Evolutionary conservation across 2,888 invertebrate species (phyloP), one percentile per base, ranked within the genome.

Genomic region (Zygothrica quintamaculata): DNA sequence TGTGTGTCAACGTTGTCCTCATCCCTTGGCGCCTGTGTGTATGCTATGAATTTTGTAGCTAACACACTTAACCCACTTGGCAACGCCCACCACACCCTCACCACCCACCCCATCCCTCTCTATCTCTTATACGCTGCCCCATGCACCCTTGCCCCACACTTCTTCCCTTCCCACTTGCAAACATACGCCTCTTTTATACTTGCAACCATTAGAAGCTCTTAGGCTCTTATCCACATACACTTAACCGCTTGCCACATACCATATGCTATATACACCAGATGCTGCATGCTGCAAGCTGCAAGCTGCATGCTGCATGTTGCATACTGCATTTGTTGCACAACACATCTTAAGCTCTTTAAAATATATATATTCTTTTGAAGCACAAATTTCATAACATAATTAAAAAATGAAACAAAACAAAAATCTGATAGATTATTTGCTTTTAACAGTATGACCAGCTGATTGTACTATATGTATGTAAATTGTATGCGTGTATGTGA

Each of bases 21-120:
- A 46, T 68, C 68, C 57, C 62, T 51, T 33, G 57, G 52, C 61
- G 71, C 57, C 69, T 58, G 31, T 57, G 46, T 64, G 52, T 52
- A 60, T 76, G 85, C 82, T 18, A 67, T 82, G 84, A 69, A 82
- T 78, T n/a, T 80, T 80, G 65, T 61, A 66, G 75, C 79, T 65
- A 78, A 85, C 86, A 82, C 79, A 85, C 79, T 80, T 80, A 80
- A 80, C 79, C 79, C 79, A 75, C 84, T 80, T 80, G 82, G 64
- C 75, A n/a, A 58, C 61, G 60, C 67, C 70, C 58, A 60, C n/a
- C 2, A 6, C 15, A 5, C 12, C 11, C 11, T 1, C 2, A 5
- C 7, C 25, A 2, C 18, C 5, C 3, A 22, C 2, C 16, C 1
- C 18, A 12, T 15, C 5, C 12, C 6, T 5, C 39, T 0, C 8